These are phyloP conservation scores for Opisthograptis luteolata DNA, from an alignment of 2,888 invertebrate species.

Conservation along the genomic window DNA sequence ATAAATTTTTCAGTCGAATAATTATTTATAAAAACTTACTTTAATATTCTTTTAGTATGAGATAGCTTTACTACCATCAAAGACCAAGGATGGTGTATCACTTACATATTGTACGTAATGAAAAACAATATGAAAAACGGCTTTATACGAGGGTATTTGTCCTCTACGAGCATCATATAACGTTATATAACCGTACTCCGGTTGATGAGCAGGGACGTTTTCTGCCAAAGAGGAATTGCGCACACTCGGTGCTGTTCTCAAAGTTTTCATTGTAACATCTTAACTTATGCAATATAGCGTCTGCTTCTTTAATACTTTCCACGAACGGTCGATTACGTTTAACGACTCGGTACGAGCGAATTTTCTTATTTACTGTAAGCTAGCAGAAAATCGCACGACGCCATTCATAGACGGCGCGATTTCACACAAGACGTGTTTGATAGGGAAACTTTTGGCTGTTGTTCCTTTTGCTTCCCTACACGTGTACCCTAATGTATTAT, in stretches of 20 bases:
- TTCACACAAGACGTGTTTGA: constrained; percentile 70
- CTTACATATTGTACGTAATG: constrained; percentile 10
- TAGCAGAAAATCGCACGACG: constrained; percentile 68
- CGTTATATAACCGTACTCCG: constrained; percentile 59
- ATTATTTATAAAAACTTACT: too few relatives aligned
- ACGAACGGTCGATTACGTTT: constrained; percentile 81
- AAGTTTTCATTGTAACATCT: constrained; percentile 82
- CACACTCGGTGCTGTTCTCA: constrained; percentile 75
- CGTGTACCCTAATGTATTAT: constrained; percentile 26
- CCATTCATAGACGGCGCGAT: constrained; percentile 64
- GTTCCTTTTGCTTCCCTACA: constrained; percentile 40
- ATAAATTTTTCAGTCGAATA: too few relatives aligned
- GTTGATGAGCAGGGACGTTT: constrained; percentile 63
- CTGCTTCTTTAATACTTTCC: constrained; percentile 82
- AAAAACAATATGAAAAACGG: constrained; percentile 25
- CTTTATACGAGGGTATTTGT: constrained; percentile 15
- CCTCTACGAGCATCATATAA: constrained; percentile 34
- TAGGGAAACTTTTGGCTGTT: constrained; percentile 60
- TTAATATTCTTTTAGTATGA: too few relatives aligned
- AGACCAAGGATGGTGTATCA: too few relatives aligned
- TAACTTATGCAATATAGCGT: constrained; percentile 83
- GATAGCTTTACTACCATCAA: too few relatives aligned
- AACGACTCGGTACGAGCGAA: constrained; percentile 78
- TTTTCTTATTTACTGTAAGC: constrained; percentile 81
- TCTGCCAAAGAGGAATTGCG: constrained; percentile 68